These are phyloP conservation scores for Lepidurus packardi DNA, from an alignment of 1,140 invertebrate species.

Conservation along the genomic window DNA sequence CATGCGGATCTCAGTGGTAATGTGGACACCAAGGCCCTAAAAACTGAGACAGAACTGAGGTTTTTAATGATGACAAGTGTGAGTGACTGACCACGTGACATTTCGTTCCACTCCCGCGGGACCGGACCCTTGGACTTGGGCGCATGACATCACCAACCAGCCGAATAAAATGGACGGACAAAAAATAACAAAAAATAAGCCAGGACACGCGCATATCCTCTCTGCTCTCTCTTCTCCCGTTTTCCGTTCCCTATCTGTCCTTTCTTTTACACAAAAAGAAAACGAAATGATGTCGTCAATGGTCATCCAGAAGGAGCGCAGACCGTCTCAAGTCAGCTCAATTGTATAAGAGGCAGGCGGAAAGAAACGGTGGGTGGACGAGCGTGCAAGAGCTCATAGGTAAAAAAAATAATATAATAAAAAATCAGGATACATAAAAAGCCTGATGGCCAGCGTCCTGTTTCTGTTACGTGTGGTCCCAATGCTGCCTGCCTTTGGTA, in stretches of 20 bases:
- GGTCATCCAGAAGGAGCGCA: not conserved
- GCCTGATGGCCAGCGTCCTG: constrained; percentile 8
- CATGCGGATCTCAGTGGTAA: not conserved
- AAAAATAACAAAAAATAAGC: constrained; percentile 7
- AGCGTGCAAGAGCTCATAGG: not conserved
- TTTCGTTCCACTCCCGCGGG: not conserved
- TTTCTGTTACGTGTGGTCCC: not conserved
- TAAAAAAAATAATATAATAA: not conserved
- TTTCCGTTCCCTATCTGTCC: not conserved
- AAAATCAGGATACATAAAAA: not conserved
- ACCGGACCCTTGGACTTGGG: not conserved
- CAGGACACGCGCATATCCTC: constrained; percentile 9
- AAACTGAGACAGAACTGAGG: not conserved
- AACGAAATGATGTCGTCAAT: not conserved
- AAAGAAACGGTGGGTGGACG: not conserved
- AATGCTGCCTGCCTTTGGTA: not conserved
- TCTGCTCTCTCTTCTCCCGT: not conserved
- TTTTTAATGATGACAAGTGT: not conserved
- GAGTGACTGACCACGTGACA: constrained; percentile 16
- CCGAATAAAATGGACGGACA: constrained; percentile 15
- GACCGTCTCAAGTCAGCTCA: not conserved
- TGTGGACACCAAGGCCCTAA: not conserved
- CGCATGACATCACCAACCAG: constrained; percentile 12
- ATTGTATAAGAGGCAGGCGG: not conserved
- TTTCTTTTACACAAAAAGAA: not conserved